Base-by-base conservation (phyloP, 2,797 vertebrate species). In the Delichon dasypus region DNA sequence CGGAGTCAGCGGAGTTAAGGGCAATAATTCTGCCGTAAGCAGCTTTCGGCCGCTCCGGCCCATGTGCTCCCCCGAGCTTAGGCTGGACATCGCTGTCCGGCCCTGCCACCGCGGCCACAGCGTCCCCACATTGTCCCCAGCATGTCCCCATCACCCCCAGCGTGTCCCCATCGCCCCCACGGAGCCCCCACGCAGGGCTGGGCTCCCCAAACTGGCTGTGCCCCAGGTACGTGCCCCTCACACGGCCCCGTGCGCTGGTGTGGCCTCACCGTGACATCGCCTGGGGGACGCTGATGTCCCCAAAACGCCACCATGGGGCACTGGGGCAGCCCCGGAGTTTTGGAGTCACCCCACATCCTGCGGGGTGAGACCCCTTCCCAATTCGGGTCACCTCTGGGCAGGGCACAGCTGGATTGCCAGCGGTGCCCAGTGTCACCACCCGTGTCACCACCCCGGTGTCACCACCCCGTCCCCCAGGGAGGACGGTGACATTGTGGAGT, bases 1-100 rank as follows among this genome's bases (percentile, higher is more conserved):
- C 19, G 38, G 92, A 91, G 93, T 61, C 66, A 95, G 94, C 84
- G 79, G 87, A 81, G 95, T 95, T 95, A 94, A 95, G 86, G 94
- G 45, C 65, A 94, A 73, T 96, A 97, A 96, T 94, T 94, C 94
- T 86, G 93, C 4, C 9, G 4, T 96, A 96, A 96, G 96, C 95
- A 86, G 96, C 95, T 96, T 97, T 97, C 29, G 42, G 91, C 84
- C 42, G 68, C 94, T 89, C 72, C 1, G 62, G 67, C 83, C 91
- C 90, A 91, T 89, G 94, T 88, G 94, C 86, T 88, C 61, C 51
- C 9, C 2, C 2, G 13, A 58, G 93, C 91, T 95, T 93, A 95
- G 64, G 64, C 84, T 42, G 84, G 84, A 22, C n/a, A 47, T 8
- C n/a, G 0, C 77, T n/a, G 66, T 2, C 16, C 36, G 1, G 1